Percentiles rank a stretch among this genome's conserved stretches.
phyloP scores from a whole-genome alignment of 2,113 vertebrate genomes.

The Cynopterus brachyotis region DNA sequence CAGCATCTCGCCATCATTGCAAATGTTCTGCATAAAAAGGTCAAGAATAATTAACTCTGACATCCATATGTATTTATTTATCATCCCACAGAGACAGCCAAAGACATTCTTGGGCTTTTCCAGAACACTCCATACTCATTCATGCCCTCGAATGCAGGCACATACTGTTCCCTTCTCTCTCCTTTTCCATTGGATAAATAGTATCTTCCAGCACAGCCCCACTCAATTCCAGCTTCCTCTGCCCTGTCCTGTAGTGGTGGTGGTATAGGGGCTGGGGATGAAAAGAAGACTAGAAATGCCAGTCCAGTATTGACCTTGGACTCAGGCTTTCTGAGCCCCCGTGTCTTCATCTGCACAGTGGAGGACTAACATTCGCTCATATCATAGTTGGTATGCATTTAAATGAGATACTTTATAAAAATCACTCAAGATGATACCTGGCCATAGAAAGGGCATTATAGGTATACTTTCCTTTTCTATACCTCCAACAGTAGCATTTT shows the following conservation, averaged over 20 bases:
- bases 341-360: not conserved
- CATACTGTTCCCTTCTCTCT: not conserved
- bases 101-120: conserved; percentile 52
- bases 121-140: conserved; percentile 28
- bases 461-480: not conserved
- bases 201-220: not conserved
- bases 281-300: not conserved
- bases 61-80: conserved; percentile 51
- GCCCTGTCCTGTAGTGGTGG: not conserved
- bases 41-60: conserved; percentile 58
- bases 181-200: conserved; percentile 17
- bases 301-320: not conserved
- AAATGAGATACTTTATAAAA: not conserved
- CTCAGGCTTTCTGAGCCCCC: not conserved
- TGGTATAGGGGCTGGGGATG: accelerated
- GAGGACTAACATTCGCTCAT: not conserved
- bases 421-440: not conserved
- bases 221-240: not conserved
- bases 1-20: not conserved
- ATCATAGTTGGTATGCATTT: not conserved
- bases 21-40: conserved; percentile 61
- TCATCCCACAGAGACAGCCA: conserved; percentile 37
- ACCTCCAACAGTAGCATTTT: not conserved
- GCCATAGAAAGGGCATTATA: not conserved
- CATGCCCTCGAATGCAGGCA: not conserved